These are phyloP conservation scores for Tokudaia tokunoshimensis DNA, from an alignment of 2,797 vertebrate genomes.

Conservation along the genomic window DNA sequence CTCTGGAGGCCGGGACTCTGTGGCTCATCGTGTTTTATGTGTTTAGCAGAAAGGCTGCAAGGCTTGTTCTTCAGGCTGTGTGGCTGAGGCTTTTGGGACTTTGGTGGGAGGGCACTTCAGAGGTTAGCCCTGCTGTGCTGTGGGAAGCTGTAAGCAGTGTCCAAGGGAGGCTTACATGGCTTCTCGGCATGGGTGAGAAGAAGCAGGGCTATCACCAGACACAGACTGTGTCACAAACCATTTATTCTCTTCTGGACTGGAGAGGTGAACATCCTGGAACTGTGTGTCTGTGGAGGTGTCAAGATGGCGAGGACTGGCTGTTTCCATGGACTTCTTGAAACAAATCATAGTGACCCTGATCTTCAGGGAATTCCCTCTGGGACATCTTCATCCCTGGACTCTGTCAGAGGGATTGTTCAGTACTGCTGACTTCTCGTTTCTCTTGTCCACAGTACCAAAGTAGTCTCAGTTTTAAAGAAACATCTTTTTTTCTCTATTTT, in stretches of 20 bases:
- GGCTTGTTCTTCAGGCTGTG: background rate
- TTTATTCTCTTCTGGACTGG: background rate
- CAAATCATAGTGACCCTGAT: background rate
- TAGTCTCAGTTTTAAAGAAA: background rate
- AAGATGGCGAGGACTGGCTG: background rate
- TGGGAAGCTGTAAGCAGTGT: background rate
- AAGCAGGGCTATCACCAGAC: background rate
- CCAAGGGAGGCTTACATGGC: background rate
- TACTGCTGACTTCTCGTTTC: rapidly evolving
- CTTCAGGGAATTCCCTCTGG: background rate
- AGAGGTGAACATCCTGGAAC: background rate
- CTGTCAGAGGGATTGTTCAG: background rate
- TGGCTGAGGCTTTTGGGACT: background rate
- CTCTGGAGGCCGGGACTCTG: background rate
- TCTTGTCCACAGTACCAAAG: background rate
- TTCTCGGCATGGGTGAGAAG: background rate
- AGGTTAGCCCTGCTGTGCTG: background rate
- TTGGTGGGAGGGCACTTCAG: background rate
- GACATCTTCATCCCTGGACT: no score
- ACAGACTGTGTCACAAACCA: background rate
- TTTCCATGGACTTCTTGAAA: background rate
- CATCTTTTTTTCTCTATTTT: background rate
- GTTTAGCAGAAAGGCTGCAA: background rate
- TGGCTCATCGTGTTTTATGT: background rate
- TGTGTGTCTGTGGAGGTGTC: no score